Evolutionary conservation across 2,888 invertebrate species (phyloP).

Genomic region (Brenthis daphne): DNA sequence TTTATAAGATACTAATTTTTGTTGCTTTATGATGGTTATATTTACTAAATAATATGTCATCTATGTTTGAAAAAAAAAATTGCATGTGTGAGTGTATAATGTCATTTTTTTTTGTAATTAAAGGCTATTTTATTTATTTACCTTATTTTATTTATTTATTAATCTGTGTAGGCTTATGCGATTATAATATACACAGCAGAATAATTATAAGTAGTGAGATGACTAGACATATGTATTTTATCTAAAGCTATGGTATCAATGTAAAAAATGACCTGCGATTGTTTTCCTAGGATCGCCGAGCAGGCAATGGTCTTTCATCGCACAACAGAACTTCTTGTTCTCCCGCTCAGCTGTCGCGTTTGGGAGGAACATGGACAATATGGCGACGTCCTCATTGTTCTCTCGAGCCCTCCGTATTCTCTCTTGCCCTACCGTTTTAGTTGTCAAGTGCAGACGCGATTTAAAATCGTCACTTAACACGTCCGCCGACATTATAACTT

Average conservation of each 20-base stretch:
- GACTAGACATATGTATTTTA: too few relatives aligned
- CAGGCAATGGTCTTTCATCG: conserved; percentile 87
- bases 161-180: too few relatives aligned
- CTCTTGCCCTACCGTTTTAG: conserved; percentile 92
- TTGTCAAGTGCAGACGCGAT: conserved; percentile 86
- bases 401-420: conserved; percentile 90
- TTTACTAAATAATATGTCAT: too few relatives aligned
- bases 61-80: too few relatives aligned
- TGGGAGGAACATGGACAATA: conserved; percentile 92
- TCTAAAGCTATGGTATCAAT: not conserved
- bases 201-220: too few relatives aligned
- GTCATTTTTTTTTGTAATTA: too few relatives aligned
- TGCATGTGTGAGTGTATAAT: too few relatives aligned
- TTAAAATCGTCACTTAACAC: conserved; percentile 90
- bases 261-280: conserved; percentile 85
- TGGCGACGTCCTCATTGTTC: conserved; percentile 93
- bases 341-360: conserved; percentile 83
- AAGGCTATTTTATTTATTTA: too few relatives aligned
- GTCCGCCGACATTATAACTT: conserved; percentile 85
- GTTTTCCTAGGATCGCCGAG: conserved; percentile 90
- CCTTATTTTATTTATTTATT: too few relatives aligned
- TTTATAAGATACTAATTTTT: too few relatives aligned
- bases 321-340: conserved; percentile 90
- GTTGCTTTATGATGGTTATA: too few relatives aligned
- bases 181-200: too few relatives aligned